A percentile compares a stretch with the other conserved stretches of the same genome.
These are phyloP conservation scores for Digitonthophagus gazella DNA, from an alignment of 2,888 invertebrate genomes.

Conservation along the genomic window DNA sequence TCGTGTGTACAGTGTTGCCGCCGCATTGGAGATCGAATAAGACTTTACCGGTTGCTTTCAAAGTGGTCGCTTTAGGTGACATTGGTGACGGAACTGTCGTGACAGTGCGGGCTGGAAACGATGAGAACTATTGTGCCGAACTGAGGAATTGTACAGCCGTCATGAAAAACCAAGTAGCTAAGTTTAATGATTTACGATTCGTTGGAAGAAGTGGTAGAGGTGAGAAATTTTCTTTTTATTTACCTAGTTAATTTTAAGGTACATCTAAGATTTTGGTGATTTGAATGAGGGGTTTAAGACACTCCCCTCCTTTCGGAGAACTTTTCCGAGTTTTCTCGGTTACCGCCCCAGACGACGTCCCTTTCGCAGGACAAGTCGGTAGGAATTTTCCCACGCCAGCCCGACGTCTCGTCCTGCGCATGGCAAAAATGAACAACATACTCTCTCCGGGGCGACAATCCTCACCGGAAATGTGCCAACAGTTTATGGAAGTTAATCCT, in stretches of 20 bases:
- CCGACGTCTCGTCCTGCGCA: slow-evolving; percentile 29
- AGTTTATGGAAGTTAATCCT: slow-evolving; percentile 50
- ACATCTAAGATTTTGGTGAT: slow-evolving; percentile 28
- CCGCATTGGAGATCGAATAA: slow-evolving; percentile 97
- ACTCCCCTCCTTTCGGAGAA: slow-evolving; percentile 14
- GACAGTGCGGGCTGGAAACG: slow-evolving; percentile 91
- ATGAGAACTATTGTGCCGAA: slow-evolving; percentile 95
- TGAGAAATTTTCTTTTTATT: slow-evolving; percentile 52
- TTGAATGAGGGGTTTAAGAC: slow-evolving; percentile 36
- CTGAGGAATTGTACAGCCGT: slow-evolving; percentile 89
- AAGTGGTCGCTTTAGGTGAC: slow-evolving; percentile 89
- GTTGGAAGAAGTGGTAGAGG: slow-evolving; percentile 96
- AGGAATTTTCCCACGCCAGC: slow-evolving; percentile 3
- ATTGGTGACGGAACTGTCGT: slow-evolving; percentile 93
- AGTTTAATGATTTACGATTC: slow-evolving; percentile 96
- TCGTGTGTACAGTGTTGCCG: slow-evolving; percentile 89
- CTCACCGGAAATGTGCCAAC: slow-evolving; percentile 46
- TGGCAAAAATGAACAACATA: slow-evolving; percentile 31
- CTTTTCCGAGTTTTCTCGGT: slow-evolving; percentile 17
- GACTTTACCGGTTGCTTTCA: slow-evolving; percentile 92
- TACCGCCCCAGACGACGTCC: slow-evolving; percentile 6
- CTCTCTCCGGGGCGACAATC: slow-evolving; percentile 21
- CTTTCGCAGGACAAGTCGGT: slow-evolving; percentile 5
- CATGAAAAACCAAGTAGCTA: slow-evolving; percentile 96
- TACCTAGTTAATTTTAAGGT: neutral